A percentile compares a stretch with the other conserved stretches of the same genome.
Evolutionary conservation across 1,140 invertebrate species (phyloP).

Genomic region (Ceratoteleas bidentatus): DNA sequence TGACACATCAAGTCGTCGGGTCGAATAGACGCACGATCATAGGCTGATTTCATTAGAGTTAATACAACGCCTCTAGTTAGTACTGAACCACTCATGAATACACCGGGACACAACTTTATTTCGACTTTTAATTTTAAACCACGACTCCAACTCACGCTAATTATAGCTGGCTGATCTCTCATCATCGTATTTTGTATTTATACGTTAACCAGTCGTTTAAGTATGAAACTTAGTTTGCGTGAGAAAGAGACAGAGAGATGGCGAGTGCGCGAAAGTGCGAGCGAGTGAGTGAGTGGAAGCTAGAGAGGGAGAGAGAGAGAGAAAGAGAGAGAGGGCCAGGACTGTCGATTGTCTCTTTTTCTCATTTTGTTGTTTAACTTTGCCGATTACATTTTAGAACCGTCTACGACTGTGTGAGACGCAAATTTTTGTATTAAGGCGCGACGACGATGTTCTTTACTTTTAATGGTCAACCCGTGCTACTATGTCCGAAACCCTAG

Average conservation of each 20-base stretch:
- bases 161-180: slow-evolving; percentile 57
- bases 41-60: slow-evolving; percentile 68
- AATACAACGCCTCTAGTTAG: slow-evolving; percentile 61
- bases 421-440: slow-evolving; percentile 44
- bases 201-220: slow-evolving; percentile 32
- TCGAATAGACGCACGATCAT: slow-evolving; percentile 68
- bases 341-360: slow-evolving; percentile 11
- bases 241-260: slow-evolving; percentile 17
- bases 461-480: slow-evolving; percentile 24
- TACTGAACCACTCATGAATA: slow-evolving; percentile 24
- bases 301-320: background rate
- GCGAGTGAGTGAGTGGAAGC: slow-evolving; percentile 18
- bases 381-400: slow-evolving; percentile 23
- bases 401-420: slow-evolving; percentile 55
- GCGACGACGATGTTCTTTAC: slow-evolving; percentile 30
- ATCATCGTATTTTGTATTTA: slow-evolving; percentile 55
- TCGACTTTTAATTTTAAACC: slow-evolving; percentile 45
- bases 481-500: slow-evolving; percentile 21
- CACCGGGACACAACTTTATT: slow-evolving; percentile 24
- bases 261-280: slow-evolving; percentile 2
- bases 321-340: slow-evolving; percentile 7
- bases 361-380: slow-evolving; percentile 24
- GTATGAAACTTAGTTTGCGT: slow-evolving; percentile 29
- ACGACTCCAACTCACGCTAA: slow-evolving; percentile 31
- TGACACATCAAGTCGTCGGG: slow-evolving; percentile 57